Percentiles rank a stretch among this genome's conserved stretches.
Conservation (phyloP, 92 coral and sea anemone species). For the Nematostella vectensis region DNA sequence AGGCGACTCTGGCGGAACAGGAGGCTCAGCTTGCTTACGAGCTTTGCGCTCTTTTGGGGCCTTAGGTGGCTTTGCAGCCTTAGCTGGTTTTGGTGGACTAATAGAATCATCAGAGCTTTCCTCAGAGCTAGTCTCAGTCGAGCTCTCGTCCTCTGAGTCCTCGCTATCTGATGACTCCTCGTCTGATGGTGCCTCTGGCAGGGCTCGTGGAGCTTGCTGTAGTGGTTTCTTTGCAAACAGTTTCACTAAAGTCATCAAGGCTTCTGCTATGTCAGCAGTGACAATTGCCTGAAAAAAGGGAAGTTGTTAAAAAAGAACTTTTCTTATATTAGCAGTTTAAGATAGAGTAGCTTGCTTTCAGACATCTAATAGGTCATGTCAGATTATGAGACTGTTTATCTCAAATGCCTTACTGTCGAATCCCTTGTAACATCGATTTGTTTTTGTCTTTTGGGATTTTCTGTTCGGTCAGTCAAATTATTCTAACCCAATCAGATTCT, state of each 20-base stretch:
- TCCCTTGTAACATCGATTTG: no score
- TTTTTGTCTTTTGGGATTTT: no score
- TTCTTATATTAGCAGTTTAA: no score
- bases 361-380: no score
- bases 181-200: constrained; percentile 5
- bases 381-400: no score
- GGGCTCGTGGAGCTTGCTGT: neutral
- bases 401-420: no score
- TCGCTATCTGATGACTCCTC: neutral
- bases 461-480: no score
- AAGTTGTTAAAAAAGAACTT: no score
- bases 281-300: constrained; percentile 40
- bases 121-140: constrained; percentile 12
- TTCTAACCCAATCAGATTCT: no score
- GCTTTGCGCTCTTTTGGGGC: no score
- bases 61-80: neutral
- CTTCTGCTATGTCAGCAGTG: constrained; percentile 40
- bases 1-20: constrained; percentile 8
- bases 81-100: neutral
- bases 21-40: neutral
- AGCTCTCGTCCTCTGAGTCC: constrained; percentile 5
- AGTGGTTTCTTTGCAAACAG: constrained; percentile 13
- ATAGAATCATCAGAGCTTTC: constrained; percentile 11
- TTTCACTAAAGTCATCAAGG: constrained; percentile 28
- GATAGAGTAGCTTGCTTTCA: no score